Conservation (phyloP, 2,113 vertebrate species). For the Apeltes quadracus region DNA sequence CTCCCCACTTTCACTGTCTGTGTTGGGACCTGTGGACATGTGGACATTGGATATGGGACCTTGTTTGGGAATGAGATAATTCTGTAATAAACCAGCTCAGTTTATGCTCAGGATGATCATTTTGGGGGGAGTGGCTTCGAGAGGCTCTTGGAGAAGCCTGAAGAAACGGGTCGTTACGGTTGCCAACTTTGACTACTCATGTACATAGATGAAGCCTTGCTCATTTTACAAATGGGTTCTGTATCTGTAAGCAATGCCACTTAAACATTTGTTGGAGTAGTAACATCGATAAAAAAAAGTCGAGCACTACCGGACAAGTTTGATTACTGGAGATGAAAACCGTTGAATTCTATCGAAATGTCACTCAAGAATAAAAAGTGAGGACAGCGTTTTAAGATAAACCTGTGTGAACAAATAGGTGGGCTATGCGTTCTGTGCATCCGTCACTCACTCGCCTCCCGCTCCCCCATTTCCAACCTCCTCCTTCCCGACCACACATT, state of each 20-base stretch:
- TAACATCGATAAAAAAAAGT: slow-evolving; percentile 22
- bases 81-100: too few species aligned
- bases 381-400: slow-evolving; percentile 14
- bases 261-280: slow-evolving; percentile 56
- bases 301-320: not conserved
- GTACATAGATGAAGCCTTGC: slow-evolving; percentile 8
- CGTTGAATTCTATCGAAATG: slow-evolving; percentile 3
- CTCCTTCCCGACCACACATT: slow-evolving; percentile 35
- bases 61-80: too few species aligned
- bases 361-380: slow-evolving; percentile 23
- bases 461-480: slow-evolving; percentile 8
- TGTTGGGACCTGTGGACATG: too few species aligned
- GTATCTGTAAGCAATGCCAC: slow-evolving; percentile 37
- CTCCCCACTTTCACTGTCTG: too few species aligned
- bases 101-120: too few species aligned
- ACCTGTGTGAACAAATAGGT: slow-evolving; percentile 2
- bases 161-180: too few species aligned
- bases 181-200: too few species aligned
- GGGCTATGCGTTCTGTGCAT: slow-evolving; percentile 6
- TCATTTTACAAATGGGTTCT: slow-evolving; percentile 56
- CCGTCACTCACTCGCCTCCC: not conserved
- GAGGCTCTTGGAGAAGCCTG: too few species aligned
- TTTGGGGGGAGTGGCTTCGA: too few species aligned
- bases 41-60: too few species aligned
- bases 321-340: slow-evolving; percentile 18